phyloP scores from a whole-genome alignment of 2,888 invertebrate species.

The Nomada ruficornis region DNA sequence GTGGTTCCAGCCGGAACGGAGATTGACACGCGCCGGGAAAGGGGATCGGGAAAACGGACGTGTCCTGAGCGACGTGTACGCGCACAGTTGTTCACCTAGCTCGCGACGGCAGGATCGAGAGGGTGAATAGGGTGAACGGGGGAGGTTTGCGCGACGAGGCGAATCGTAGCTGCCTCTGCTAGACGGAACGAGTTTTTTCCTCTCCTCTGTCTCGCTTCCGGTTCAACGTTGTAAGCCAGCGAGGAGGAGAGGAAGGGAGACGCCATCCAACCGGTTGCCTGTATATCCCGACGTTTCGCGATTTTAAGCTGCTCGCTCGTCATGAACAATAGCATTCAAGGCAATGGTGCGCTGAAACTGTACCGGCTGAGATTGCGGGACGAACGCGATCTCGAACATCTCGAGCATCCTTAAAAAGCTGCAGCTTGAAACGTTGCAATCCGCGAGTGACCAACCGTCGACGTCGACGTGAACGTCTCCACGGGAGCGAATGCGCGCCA shows the following conservation, averaged over 20 bases:
- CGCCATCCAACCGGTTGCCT: not conserved
- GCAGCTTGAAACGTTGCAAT: conserved; percentile 16
- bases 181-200: conserved; percentile 15
- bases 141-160: not conserved
- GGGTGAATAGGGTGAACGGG: not conserved
- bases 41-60: conserved; percentile 64
- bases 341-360: conserved; percentile 14
- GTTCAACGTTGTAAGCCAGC: not conserved
- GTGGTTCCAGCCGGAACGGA: conserved; percentile 66
- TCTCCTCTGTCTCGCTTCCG: conserved; percentile 7
- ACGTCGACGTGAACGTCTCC: not conserved
- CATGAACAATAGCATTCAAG: conserved; percentile 31
- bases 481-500: not conserved
- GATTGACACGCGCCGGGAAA: conserved; percentile 62
- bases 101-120: conserved; percentile 29
- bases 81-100: not conserved
- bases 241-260: not conserved
- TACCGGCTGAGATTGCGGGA: not conserved
- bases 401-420: conserved; percentile 30
- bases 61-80: conserved; percentile 24
- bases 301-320: not conserved
- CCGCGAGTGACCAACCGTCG: conserved; percentile 27
- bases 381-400: not conserved
- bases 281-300: not conserved
- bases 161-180: conserved; percentile 14